A percentile compares a stretch with the other conserved stretches of the same genome.
phyloP scores from a whole-genome alignment of 2,113 vertebrate genomes.

The Hepsetus odoe region DNA sequence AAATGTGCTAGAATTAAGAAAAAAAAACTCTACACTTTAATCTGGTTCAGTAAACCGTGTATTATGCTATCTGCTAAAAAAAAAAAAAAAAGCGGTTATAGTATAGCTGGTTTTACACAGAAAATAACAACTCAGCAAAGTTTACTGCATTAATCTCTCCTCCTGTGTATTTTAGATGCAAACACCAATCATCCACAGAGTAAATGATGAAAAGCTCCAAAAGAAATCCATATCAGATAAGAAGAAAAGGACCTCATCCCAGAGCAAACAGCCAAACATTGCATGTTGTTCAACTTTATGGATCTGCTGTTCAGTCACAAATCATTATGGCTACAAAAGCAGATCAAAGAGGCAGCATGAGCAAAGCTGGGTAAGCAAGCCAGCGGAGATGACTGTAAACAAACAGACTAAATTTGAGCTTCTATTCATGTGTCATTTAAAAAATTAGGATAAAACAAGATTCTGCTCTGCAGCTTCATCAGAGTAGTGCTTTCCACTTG shows the following conservation, averaged over 20 bases:
- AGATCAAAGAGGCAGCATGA: slow-evolving; percentile 38
- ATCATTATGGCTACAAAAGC: slow-evolving; percentile 46
- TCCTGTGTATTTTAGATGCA: slow-evolving; percentile 34
- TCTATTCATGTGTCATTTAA: slow-evolving; percentile 43
- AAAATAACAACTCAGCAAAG: neutral
- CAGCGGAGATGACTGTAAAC: slow-evolving; percentile 49
- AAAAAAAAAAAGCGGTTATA: too few species aligned
- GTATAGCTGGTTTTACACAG: neutral
- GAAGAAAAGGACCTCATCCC: slow-evolving; percentile 27
- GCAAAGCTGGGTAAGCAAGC: too few species aligned
- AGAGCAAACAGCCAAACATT: slow-evolving; percentile 42
- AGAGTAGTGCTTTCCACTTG: too few species aligned
- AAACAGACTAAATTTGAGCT: slow-evolving; percentile 35
- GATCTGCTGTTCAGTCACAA: slow-evolving; percentile 49
- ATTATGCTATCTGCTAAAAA: slow-evolving; percentile 7
- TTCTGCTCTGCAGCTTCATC: neutral
- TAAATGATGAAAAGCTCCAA: slow-evolving; percentile 45
- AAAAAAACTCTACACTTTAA: neutral
- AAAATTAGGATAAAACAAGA: slow-evolving; percentile 33
- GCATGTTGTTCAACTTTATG: slow-evolving; percentile 27
- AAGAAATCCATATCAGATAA: slow-evolving; percentile 52
- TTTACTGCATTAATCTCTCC: neutral
- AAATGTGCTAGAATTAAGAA: neutral
- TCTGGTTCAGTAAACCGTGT: slow-evolving; percentile 7
- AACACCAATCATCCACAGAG: slow-evolving; percentile 11